Evolutionary conservation across 2,113 vertebrate genomes (phyloP).

Genomic region (Scartelaos histophorus): DNA sequence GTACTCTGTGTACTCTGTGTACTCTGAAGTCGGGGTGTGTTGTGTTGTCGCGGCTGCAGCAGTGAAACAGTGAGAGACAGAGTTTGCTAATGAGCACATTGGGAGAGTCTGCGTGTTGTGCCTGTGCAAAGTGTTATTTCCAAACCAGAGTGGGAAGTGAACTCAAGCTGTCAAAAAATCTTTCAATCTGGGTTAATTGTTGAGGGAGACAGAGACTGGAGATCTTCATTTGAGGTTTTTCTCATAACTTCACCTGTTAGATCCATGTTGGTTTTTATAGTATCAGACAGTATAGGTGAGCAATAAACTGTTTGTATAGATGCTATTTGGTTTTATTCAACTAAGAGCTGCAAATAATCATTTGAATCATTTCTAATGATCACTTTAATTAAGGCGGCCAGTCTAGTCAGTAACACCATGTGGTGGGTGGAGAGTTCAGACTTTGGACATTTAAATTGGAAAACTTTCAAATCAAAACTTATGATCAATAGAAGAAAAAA

Average conservation of each 20-base stretch:
- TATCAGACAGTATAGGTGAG: too few relatives aligned
- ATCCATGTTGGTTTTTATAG: background rate
- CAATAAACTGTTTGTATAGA: too few relatives aligned
- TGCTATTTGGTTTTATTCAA: too few relatives aligned
- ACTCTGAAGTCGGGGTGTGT: conserved; percentile 18
- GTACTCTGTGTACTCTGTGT: too few relatives aligned
- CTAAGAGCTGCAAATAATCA: too few relatives aligned
- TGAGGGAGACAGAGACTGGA: conserved; percentile 50
- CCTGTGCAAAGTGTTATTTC: conserved; percentile 56
- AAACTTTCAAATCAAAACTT: too few relatives aligned
- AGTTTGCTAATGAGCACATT: conserved; percentile 62
- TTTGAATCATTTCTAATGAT: too few relatives aligned
- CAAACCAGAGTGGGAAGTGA: conserved; percentile 42
- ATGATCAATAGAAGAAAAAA: too few relatives aligned
- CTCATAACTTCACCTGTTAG: conserved; percentile 25
- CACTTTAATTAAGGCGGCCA: too few relatives aligned
- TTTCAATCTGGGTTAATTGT: conserved; percentile 70
- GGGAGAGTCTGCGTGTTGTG: conserved; percentile 53
- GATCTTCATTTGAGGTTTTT: conserved; percentile 48
- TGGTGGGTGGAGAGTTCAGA: too few relatives aligned
- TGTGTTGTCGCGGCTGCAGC: conserved; percentile 32
- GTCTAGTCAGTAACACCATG: too few relatives aligned
- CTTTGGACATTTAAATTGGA: too few relatives aligned
- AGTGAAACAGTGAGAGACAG: conserved; percentile 35
- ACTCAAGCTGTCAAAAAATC: conserved; percentile 60